Base-by-base conservation (phyloP, 1,140 invertebrate genomes). In the Pteromalus puparum region DNA sequence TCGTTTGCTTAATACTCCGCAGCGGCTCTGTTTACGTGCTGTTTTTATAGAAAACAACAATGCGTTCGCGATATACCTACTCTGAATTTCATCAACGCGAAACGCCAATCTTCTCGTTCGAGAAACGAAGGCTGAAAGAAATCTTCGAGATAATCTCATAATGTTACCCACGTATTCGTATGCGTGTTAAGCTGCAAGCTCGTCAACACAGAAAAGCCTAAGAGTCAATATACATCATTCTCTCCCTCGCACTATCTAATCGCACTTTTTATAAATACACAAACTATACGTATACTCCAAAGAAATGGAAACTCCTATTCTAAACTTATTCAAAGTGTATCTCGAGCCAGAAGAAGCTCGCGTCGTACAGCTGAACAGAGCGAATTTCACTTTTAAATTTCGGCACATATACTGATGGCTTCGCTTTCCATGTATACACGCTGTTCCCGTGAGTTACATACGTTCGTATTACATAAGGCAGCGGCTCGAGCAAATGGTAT, bases 211-310 rank as follows among this genome's bases (percentile, higher is more conserved):
- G 48, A 73, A 74, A 82, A 38, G 13, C 81, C 28, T 48, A 48
- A 72, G 81, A 73, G 28, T 75, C 81, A 73, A 82, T 75, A 82
- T 28, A 61, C 18, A 21, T 61, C 53, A 7, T 15, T 61, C 53
- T 53, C 48, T 53, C 46, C 5, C 81, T 42, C 30, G 61, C 48
- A 24, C 34, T 75, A 82, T 82, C 81, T 82, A 82, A 82, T 82
- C 80, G 42, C 18, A 28, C 26, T 81, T 81, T 53, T 81, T 81
- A n/a, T 78, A 65, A 21, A 12, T 79, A 67, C 34, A 26, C 67
- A 21, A 21, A 70, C 24, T 70, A n/a, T n/a, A 15, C 67, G 12
- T 0, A n/a, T 1, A n/a, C 67, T 13, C 67, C 9, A 30, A 18
- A 70, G 24, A 18, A 30, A 70, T 13, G 28, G 67, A 15, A 70